Evolutionary conservation across 2,113 vertebrate genomes (phyloP).

Genomic region (Peromyscus leucopus): DNA sequence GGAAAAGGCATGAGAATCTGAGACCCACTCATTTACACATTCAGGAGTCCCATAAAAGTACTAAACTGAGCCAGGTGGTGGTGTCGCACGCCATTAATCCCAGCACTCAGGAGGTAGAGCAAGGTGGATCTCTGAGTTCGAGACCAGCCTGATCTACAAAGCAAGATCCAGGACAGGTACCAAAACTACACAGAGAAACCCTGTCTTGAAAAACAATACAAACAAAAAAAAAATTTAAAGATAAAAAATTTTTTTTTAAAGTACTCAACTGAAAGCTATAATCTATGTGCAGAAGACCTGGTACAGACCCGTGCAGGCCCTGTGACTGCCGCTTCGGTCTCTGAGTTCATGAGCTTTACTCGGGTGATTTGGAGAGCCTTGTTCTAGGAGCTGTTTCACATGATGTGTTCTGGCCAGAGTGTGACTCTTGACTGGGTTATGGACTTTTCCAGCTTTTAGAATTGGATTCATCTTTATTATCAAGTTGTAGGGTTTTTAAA

Average conservation of each 20-base stretch:
- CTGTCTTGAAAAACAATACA: no score
- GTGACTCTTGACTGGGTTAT: neutral
- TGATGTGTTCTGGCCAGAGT: neutral
- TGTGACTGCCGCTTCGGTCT: neutral
- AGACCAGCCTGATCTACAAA: no score
- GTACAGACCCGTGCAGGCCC: neutral
- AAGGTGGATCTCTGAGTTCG: no score
- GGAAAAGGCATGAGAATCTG: neutral
- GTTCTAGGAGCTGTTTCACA: neutral
- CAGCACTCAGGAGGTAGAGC: no score
- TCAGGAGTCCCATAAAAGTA: neutral
- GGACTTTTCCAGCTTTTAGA: neutral
- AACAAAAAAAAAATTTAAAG: no score
- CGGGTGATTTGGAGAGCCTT: no score
- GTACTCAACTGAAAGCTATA: neutral
- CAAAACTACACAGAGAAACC: no score
- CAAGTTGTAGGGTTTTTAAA: slow-evolving; percentile 26
- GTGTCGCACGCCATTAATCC: no score
- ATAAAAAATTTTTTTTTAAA: no score
- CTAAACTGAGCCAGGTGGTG: neutral
- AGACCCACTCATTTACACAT: neutral
- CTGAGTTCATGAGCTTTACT: neutral
- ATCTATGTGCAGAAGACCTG: neutral
- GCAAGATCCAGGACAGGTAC: no score
- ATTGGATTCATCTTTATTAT: slow-evolving; percentile 38